A percentile compares a stretch with the other conserved stretches of the same genome.
Conservation (phyloP, 2,113 vertebrate genomes). For the Leucoraja erinaceus region DNA sequence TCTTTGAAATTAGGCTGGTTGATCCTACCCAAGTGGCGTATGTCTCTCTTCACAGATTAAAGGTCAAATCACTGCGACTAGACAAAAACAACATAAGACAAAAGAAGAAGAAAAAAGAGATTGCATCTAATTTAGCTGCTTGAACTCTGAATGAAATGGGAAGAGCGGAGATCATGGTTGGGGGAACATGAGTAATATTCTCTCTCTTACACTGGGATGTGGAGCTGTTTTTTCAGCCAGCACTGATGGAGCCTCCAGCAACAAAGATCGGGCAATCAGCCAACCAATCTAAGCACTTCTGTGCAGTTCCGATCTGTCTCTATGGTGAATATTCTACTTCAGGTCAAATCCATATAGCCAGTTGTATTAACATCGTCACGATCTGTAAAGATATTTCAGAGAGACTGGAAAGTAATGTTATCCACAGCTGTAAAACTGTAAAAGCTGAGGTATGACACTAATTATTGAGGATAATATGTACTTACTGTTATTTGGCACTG, state of each 20-base stretch:
- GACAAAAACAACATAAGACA: conserved; percentile 10
- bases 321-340: conserved; percentile 61
- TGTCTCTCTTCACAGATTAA: conserved; percentile 58
- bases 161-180: conserved; percentile 8
- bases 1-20: conserved; percentile 58
- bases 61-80: conserved; percentile 54
- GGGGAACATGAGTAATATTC: conserved; percentile 35
- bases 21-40: conserved; percentile 53
- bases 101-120: not conserved
- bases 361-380: conserved; percentile 69
- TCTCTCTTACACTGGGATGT: conserved; percentile 38
- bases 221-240: conserved; percentile 36
- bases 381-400: conserved; percentile 74
- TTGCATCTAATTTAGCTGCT: conserved; percentile 32
- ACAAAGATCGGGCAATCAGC: conserved; percentile 52
- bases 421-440: conserved; percentile 61
- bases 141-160: not conserved
- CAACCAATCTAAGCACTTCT: conserved; percentile 59
- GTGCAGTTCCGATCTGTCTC: conserved; percentile 62
- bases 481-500: conserved; percentile 1
- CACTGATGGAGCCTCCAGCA: conserved; percentile 45
- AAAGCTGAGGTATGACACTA: conserved; percentile 53
- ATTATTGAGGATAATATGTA: conserved; percentile 54
- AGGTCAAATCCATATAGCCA: conserved; percentile 68
- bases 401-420: conserved; percentile 69